Evolutionary conservation across 2,888 invertebrate genomes (phyloP).

Genomic region (Orthosia cruda): DNA sequence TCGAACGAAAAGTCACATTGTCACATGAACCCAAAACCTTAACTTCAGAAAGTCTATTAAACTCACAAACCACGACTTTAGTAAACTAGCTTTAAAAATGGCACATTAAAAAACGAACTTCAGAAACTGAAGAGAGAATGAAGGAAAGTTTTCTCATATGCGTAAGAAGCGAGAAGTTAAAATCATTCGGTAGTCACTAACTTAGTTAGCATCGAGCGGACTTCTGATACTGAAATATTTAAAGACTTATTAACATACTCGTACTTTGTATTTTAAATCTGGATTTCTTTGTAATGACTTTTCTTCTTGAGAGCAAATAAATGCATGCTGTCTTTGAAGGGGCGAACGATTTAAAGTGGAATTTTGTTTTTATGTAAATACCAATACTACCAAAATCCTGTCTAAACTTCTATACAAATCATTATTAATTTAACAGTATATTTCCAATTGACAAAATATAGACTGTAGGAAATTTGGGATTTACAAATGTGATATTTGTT

Average conservation of each 20-base stretch:
- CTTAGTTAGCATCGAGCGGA: constrained; percentile 31
- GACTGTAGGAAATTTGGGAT: too few relatives aligned
- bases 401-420: too few relatives aligned
- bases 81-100: constrained; percentile 21
- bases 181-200: constrained; percentile 49
- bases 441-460: too few relatives aligned
- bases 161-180: constrained; percentile 48
- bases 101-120: constrained; percentile 38
- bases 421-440: too few relatives aligned
- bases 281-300: too few relatives aligned
- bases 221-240: constrained; percentile 34
- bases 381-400: too few relatives aligned
- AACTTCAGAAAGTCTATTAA: constrained; percentile 23
- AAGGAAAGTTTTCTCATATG: constrained; percentile 56
- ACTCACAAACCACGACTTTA: constrained; percentile 20
- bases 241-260: background rate
- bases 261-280: too few relatives aligned
- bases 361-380: too few relatives aligned
- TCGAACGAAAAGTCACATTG: background rate
- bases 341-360: too few relatives aligned
- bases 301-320: too few relatives aligned
- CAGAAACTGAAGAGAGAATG: constrained; percentile 22
- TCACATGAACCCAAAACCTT: background rate
- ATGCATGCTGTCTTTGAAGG: too few relatives aligned
- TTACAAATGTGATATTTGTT: too few relatives aligned